Percentiles rank a stretch among this genome's conserved stretches.
phyloP scores from a whole-genome alignment of 2,113 vertebrate species.

The Corvus hawaiiensis region DNA sequence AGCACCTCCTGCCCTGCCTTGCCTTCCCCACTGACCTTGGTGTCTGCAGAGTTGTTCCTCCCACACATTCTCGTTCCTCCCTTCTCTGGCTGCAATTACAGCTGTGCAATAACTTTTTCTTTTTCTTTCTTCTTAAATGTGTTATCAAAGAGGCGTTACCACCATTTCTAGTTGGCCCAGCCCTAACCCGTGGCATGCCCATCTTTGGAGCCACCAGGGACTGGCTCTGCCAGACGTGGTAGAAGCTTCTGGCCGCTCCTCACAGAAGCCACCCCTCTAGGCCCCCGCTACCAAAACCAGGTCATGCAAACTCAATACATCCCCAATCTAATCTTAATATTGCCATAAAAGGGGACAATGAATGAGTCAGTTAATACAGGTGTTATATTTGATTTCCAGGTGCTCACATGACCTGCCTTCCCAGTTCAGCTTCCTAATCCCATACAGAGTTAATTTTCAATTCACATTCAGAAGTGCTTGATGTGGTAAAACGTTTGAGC shows the following conservation, averaged over 20 bases:
- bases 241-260: not conserved
- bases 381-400: not conserved
- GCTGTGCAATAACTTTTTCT: not conserved
- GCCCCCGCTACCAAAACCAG: not conserved
- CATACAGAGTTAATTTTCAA: not conserved
- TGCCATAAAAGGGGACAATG: not conserved
- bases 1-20: not conserved
- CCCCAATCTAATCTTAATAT: not conserved
- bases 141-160: not conserved
- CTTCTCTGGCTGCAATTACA: not conserved
- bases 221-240: not conserved
- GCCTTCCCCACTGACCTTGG: not conserved
- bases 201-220: not conserved
- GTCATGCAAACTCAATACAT: not conserved
- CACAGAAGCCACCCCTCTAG: rapidly evolving
- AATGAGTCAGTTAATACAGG: not conserved
- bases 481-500: not conserved
- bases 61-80: not conserved
- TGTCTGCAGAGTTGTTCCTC: not conserved
- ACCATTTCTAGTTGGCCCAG: not conserved
- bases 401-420: not conserved
- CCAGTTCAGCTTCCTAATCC: not conserved
- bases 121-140: not conserved
- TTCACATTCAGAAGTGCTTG: not conserved
- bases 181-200: not conserved